These are phyloP conservation scores for Serilophus lunatus DNA, from an alignment of 2,113 vertebrate genomes.

Conservation along the genomic window DNA sequence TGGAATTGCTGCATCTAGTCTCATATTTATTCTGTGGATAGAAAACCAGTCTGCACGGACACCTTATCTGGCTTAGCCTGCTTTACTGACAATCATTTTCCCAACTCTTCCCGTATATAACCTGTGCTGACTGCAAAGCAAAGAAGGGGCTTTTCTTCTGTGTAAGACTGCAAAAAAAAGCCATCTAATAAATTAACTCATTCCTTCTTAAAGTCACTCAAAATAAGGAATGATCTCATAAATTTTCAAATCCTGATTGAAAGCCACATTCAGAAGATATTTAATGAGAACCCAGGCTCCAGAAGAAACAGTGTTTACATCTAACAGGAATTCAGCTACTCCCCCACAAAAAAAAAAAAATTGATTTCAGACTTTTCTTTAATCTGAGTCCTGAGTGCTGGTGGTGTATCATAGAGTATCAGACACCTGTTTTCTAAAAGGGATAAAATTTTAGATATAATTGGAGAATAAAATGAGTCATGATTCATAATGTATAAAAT, in stretches of 20 bases:
- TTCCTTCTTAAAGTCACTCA: background rate
- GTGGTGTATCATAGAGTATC: background rate
- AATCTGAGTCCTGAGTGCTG: background rate
- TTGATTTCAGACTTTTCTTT: constrained; percentile 61
- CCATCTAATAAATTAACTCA: constrained; percentile 34
- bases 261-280: constrained; percentile 16
- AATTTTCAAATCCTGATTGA: constrained; percentile 45
- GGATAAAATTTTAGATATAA: background rate
- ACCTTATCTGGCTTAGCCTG: constrained; percentile 23
- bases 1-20: background rate
- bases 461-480: background rate
- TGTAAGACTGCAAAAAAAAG: background rate
- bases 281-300: constrained; percentile 1
- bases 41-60: constrained; percentile 3
- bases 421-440: background rate
- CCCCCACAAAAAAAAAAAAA: constrained; percentile 14
- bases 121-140: background rate
- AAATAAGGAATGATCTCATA: background rate
- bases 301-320: constrained; percentile 7
- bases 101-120: background rate
- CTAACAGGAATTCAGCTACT: constrained; percentile 31
- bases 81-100: constrained; percentile 38
- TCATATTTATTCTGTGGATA: background rate
- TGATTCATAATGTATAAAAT: background rate
- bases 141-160: background rate